Conservation (phyloP, 2,888 invertebrate genomes). For the Drosophila aldrichi region DNA sequence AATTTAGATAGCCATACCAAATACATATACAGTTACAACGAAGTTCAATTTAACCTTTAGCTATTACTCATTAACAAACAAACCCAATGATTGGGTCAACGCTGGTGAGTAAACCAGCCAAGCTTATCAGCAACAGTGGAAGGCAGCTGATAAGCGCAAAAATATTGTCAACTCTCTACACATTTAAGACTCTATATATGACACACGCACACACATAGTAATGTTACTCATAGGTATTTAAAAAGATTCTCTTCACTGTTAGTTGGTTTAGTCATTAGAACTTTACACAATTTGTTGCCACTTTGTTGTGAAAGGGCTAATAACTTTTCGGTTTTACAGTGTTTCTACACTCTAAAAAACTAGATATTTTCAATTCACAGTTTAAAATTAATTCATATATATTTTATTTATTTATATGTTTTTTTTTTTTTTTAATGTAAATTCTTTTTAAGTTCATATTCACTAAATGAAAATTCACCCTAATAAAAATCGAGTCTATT, state of each 20-base stretch:
- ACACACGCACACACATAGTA: conserved; percentile 33
- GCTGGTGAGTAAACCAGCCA: conserved; percentile 62
- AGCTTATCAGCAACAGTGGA: conserved; percentile 55
- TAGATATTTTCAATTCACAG: too few relatives aligned
- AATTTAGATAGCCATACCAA: neutral
- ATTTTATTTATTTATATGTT: too few relatives aligned
- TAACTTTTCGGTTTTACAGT: neutral
- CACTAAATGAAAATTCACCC: neutral
- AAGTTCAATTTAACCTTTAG: neutral
- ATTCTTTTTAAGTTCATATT: too few relatives aligned
- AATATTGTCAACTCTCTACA: conserved; percentile 56
- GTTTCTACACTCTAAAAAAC: neutral
- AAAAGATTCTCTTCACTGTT: conserved; percentile 4
- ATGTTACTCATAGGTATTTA: conserved; percentile 32
- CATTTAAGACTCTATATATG: conserved; percentile 29
- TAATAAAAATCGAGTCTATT: neutral
- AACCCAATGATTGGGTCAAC: conserved; percentile 43
- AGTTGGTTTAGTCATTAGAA: conserved; percentile 25
- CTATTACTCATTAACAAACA: conserved; percentile 46
- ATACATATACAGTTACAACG: neutral
- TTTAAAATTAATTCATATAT: too few relatives aligned
- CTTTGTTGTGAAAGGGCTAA: conserved; percentile 10
- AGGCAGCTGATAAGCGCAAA: conserved; percentile 59
- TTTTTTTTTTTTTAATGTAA: too few relatives aligned
- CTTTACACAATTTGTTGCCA: conserved; percentile 18